These are phyloP conservation scores for Aleadryas rufinucha DNA, from an alignment of 2,113 vertebrate species.

Conservation along the genomic window DNA sequence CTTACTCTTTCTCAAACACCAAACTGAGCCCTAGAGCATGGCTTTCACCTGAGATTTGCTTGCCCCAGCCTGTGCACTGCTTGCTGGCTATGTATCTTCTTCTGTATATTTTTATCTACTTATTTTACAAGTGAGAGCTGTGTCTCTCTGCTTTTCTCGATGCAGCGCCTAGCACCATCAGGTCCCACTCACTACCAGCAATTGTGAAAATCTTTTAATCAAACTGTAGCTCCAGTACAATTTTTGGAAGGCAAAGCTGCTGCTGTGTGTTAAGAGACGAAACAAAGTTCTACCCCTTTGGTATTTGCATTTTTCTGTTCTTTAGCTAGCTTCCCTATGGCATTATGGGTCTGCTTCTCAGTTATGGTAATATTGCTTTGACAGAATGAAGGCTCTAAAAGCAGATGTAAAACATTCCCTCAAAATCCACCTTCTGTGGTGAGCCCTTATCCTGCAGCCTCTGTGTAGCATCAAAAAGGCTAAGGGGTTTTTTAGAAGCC, in stretches of 20 bases:
- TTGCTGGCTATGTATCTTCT: not conserved
- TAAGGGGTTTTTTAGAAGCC: not conserved
- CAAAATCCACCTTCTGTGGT: not conserved
- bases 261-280: not conserved
- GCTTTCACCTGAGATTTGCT: not conserved
- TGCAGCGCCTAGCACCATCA: not conserved
- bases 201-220: not conserved
- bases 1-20: not conserved
- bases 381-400: not conserved
- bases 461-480: not conserved
- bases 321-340: not conserved
- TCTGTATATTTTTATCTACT: not conserved
- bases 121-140: not conserved
- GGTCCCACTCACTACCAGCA: not conserved
- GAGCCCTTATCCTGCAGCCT: not conserved
- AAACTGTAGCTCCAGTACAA: not conserved
- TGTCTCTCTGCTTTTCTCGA: not conserved
- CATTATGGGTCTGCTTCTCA: not conserved
- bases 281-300: not conserved
- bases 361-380: not conserved
- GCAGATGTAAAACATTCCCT: not conserved
- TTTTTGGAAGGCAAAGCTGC: not conserved
- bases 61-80: not conserved
- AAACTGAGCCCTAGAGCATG: not conserved
- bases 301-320: not conserved